Conservation (phyloP, 2,113 vertebrate genomes). For the Amblyornis subalaris region DNA sequence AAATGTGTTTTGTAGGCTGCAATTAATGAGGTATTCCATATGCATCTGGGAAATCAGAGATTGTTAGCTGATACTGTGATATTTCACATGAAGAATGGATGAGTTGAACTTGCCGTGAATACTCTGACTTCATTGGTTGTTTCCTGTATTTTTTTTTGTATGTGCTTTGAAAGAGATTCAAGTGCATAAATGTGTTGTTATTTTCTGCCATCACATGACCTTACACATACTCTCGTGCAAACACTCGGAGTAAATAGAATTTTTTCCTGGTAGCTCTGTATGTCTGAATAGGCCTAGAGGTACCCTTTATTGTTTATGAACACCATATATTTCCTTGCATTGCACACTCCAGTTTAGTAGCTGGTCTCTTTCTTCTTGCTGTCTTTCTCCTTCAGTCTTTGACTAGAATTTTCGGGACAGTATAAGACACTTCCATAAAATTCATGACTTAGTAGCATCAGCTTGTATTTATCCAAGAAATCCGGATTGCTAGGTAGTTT, state of each 20-base stretch:
- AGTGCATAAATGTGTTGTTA: neutral
- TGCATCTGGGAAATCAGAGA: neutral
- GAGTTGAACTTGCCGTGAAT: neutral
- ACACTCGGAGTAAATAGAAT: neutral
- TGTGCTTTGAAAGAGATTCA: neutral
- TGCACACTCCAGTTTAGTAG: neutral
- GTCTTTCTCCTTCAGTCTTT: neutral
- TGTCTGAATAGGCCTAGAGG: neutral
- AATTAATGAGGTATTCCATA: neutral
- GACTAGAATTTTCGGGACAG: neutral
- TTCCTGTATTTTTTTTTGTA: neutral
- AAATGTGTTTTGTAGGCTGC: neutral
- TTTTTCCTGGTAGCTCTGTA: neutral
- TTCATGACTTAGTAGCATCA: neutral
- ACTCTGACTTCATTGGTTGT: neutral
- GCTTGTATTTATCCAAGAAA: neutral
- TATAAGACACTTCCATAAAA: neutral
- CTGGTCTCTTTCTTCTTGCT: neutral
- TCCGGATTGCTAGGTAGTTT: neutral
- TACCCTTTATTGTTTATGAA: neutral
- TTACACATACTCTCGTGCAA: neutral
- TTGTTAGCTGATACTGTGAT: neutral
- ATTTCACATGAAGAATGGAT: neutral
- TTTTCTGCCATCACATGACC: neutral
- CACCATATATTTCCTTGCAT: rapidly evolving